Percentiles rank a stretch among this genome's conserved stretches.
phyloP scores from a whole-genome alignment of 2,888 invertebrate species.

The Hartigia nigra region DNA sequence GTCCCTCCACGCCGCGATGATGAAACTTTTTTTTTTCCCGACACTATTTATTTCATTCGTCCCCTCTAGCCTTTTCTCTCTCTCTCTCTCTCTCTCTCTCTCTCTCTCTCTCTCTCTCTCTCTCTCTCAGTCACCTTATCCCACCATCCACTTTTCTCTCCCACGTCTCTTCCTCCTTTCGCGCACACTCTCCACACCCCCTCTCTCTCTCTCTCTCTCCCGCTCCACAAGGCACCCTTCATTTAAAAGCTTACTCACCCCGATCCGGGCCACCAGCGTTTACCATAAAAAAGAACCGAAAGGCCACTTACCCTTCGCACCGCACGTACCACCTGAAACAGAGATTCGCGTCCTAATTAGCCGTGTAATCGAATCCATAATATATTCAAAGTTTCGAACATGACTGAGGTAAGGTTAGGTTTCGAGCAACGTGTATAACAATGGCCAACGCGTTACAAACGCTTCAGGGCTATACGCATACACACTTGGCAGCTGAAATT shows the following conservation, averaged over 20 bases:
- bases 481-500: neutral
- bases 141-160: no score
- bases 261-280: constrained; percentile 22
- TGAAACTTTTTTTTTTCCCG: constrained; percentile 22
- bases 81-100: constrained; percentile 24
- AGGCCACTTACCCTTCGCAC: constrained; percentile 38
- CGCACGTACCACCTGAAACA: constrained; percentile 42
- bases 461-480: neutral
- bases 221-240: neutral
- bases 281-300: constrained; percentile 38
- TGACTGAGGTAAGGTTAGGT: neutral
- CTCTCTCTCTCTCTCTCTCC: neutral
- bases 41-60: no score
- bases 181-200: no score
- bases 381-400: neutral
- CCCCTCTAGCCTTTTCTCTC: no score
- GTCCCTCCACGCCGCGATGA: no score
- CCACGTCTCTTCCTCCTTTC: no score
- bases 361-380: constrained; percentile 8
- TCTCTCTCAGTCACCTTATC: constrained; percentile 14
- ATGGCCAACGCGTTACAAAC: neutral
- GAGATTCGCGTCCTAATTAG: constrained; percentile 42
- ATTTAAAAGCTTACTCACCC: constrained; percentile 41
- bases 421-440: neutral
- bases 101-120: constrained; percentile 26